Conservation (phyloP, 2,888 invertebrate genomes). For the Calephelis perditalis region DNA sequence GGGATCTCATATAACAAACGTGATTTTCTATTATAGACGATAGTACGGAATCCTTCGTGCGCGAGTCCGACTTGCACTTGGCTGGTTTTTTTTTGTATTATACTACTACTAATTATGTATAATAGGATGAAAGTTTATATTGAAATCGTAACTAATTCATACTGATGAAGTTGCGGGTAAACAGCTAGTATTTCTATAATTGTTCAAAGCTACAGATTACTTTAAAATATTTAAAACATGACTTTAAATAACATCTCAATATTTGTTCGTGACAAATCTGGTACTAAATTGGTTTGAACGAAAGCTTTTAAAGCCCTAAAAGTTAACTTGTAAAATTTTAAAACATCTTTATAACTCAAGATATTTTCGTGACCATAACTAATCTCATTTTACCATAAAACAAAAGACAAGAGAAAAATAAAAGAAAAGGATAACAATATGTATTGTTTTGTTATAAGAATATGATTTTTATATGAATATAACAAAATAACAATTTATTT, state of each 20-base stretch:
- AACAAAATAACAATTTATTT: too few relatives aligned
- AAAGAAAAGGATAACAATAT: neutral
- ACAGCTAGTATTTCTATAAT: too few relatives aligned
- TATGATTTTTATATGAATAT: neutral
- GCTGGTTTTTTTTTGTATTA: too few relatives aligned
- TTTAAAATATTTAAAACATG: neutral
- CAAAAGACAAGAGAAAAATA: neutral
- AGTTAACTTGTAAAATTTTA: conserved; percentile 1
- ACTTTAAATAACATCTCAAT: neutral
- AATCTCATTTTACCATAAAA: conserved; percentile 8
- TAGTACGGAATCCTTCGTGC: too few relatives aligned
- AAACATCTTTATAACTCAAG: neutral
- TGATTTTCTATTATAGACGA: too few relatives aligned
- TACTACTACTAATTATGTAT: too few relatives aligned
- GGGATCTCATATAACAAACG: too few relatives aligned
- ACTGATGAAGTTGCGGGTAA: too few relatives aligned
- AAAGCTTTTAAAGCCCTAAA: conserved; percentile 4
- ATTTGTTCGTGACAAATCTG: conserved; percentile 10
- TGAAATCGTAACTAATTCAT: too few relatives aligned
- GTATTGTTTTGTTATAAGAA: neutral
- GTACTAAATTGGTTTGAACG: conserved; percentile 7
- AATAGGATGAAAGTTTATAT: too few relatives aligned
- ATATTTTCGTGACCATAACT: conserved; percentile 5
- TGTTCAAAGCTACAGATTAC: too few relatives aligned
- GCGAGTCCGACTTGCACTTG: too few relatives aligned